Base-by-base conservation (phyloP, 2,888 invertebrate genomes). In the Hofmannophila pseudospretella region DNA sequence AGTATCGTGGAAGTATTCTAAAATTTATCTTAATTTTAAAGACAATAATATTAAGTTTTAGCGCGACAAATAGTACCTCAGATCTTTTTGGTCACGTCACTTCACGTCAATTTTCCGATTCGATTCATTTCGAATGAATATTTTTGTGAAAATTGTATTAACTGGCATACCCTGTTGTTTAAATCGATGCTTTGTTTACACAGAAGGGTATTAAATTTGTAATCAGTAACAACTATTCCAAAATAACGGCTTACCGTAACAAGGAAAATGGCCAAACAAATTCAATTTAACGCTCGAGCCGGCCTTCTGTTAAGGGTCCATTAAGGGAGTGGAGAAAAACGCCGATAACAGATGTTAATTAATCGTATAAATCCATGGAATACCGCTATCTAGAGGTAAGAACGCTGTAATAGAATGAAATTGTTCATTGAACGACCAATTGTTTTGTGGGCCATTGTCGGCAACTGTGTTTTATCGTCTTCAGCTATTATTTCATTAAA, bases 281-380 rank as follows among this genome's bases (percentile, higher is more conserved):
- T 77, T 79, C 67, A 79, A 79, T 80, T 79, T 74, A 67, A 72
- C 72, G 75, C 66, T 58, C 56, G 54, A 65, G 45, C 62, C 69
- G 61, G 47, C 60, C 51, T 56, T 51, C 54, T 56, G 64, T 47
- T 53, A 62, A 60, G 54, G 67, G 59, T 67, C 77, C 67, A 78
- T 75, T 76, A 78, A 66, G 65, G 61, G 61, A 64, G 62, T 61
- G 62, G 64, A 73, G 75, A 76, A 75, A 75, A 76, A 75, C 73
- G 73, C 66, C 78, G 70, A 74, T 71, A 78, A 75, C 75, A 78
- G 77, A 70, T 76, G 77, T 77, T 81, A 78, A 79, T 80, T 80
- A 78, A 77, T 73, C 66, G 70, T 72, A 69, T 77, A 73, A 77
- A 76, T 77, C 73, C 66, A 70, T 66, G 53, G 51, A 45, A 38